phyloP scores from a whole-genome alignment of 1,140 invertebrate genomes.

The Monochamus saltuarius region DNA sequence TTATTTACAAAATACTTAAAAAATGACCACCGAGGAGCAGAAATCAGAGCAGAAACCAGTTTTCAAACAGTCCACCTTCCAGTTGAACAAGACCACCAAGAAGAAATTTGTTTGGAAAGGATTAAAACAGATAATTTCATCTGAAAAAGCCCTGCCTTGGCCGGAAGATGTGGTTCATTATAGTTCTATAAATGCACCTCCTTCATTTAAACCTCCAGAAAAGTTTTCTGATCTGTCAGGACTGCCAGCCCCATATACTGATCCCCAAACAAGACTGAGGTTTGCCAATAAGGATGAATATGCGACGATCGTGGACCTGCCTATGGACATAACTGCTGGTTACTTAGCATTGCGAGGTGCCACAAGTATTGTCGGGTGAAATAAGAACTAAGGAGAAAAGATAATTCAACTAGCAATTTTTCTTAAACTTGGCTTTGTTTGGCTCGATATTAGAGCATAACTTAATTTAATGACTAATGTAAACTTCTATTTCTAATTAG shows the following conservation, averaged over 20 bases:
- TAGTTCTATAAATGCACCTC: conserved; percentile 84
- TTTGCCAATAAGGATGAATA: conserved; percentile 86
- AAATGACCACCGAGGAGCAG: conserved; percentile 44
- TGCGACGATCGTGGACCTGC: conserved; percentile 75
- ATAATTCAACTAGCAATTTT: too few species aligned
- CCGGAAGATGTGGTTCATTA: conserved; percentile 68
- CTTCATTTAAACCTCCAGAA: conserved; percentile 86
- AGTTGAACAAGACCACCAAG: conserved; percentile 49
- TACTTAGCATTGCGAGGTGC: conserved; percentile 84
- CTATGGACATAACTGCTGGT: conserved; percentile 87
- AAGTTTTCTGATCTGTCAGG: conserved; percentile 94
- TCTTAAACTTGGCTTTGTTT: too few species aligned
- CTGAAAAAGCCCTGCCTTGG: conserved; percentile 72
- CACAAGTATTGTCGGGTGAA: conserved; percentile 74
- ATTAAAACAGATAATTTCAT: conserved; percentile 74
- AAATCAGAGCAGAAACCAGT: conserved; percentile 40
- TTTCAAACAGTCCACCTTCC: conserved; percentile 46
- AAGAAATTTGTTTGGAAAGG: conserved; percentile 77
- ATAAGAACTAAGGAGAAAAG: too few species aligned
- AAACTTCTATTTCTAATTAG: too few species aligned
- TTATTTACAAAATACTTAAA: not conserved
- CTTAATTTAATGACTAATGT: too few species aligned
- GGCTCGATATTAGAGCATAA: too few species aligned
- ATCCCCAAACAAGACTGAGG: conserved; percentile 85
- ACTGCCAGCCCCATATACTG: conserved; percentile 80